A percentile compares a stretch with the other conserved stretches of the same genome.
Conservation (phyloP, 2,888 invertebrate genomes). For the Troilus luridus region DNA sequence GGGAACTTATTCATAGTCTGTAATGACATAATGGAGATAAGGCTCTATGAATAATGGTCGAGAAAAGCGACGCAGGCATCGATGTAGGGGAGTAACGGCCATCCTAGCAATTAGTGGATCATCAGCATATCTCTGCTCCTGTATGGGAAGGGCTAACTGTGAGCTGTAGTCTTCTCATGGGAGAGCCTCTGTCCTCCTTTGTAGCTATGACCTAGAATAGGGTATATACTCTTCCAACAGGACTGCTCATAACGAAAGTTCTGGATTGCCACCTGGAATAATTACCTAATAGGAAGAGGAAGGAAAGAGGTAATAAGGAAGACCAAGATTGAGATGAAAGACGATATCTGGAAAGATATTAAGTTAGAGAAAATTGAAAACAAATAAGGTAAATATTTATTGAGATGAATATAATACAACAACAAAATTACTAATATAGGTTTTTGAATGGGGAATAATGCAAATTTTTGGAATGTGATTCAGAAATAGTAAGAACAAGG, state of each 20-base stretch:
- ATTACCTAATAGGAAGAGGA: background rate
- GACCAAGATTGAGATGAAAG: background rate
- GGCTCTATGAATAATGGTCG: conserved; percentile 3
- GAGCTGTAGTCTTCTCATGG: background rate
- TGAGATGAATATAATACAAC: too few species aligned
- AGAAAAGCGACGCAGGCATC: background rate
- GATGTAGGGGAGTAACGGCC: background rate
- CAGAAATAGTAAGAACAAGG: too few species aligned
- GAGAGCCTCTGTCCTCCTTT: background rate
- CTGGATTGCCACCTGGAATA: background rate
- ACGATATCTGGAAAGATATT: background rate
- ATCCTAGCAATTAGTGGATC: background rate
- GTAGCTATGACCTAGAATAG: background rate
- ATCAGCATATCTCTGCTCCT: background rate
- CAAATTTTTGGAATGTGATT: too few species aligned
- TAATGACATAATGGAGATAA: conserved; percentile 17
- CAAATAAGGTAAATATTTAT: too few species aligned
- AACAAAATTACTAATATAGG: too few species aligned
- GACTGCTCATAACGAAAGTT: background rate
- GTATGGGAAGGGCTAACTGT: conserved; percentile 10
- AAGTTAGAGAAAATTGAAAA: too few species aligned
- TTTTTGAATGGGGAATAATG: too few species aligned
- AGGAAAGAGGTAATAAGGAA: background rate
- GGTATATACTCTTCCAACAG: background rate
- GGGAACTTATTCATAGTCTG: background rate